Percentiles rank a stretch among this genome's conserved stretches.
phyloP scores from a whole-genome alignment of 2,888 invertebrate species.

The Melitaea athalia region DNA sequence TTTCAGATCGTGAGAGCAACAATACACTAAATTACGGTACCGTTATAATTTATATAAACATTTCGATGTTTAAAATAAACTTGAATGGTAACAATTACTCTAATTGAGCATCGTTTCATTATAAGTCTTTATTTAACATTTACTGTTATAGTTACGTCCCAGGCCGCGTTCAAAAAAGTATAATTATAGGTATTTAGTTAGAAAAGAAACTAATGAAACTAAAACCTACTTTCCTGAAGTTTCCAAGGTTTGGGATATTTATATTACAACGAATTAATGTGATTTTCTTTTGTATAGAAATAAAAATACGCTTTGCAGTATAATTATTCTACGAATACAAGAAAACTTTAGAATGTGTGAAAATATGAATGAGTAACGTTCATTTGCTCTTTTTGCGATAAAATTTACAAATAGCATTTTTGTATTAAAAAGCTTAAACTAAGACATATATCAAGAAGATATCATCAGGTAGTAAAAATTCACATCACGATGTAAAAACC shows the following conservation, averaged over 20 bases:
- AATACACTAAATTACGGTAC: conserved; percentile 28
- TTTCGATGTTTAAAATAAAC: conserved; percentile 4
- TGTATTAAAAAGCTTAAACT: background rate
- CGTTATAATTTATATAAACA: conserved; percentile 32
- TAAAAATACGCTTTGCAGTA: no score
- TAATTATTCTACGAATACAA: no score
- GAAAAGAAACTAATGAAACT: background rate
- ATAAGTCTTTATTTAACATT: background rate
- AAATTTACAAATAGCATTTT: background rate
- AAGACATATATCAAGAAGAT: background rate
- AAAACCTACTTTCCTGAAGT: no score
- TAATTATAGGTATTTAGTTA: no score
- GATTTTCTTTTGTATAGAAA: no score
- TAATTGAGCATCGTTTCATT: background rate
- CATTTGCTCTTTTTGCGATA: background rate
- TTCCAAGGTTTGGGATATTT: no score
- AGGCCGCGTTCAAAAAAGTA: no score
- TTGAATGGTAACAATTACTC: conserved; percentile 2
- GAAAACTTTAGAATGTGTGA: no score
- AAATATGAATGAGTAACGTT: no score
- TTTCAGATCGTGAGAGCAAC: conserved; percentile 43
- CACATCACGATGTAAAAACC: conserved; percentile 11
- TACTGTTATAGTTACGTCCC: no score
- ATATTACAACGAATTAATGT: no score
- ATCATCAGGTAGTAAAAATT: conserved; percentile 23